Evolutionary conservation across 2,888 invertebrate species (phyloP), one percentile per base, ranked within the genome.

Genomic region (Synergus itoensis): DNA sequence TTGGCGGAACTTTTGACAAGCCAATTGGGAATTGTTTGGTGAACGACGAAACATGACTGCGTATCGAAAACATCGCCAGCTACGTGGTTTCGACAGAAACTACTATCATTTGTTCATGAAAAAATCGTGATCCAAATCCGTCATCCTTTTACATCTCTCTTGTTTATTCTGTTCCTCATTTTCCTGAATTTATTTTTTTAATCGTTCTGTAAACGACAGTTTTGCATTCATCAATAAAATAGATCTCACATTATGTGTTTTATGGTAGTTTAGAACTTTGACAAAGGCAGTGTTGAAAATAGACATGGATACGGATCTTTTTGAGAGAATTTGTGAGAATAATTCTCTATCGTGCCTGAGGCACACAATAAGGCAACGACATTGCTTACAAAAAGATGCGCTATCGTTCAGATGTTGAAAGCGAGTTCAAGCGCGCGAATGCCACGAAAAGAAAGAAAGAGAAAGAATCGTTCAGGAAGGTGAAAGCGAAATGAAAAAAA

Each of bases 11-110:
- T 90, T 90, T 90, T 91, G 90, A 91, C 90, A 90, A 87, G 89
- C 87, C 90, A 89, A 90, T 90, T 90, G 90, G 90, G 89, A 90
- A 90, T 90, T 89, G 89, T 89, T 89, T 89, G 88, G 88, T 90
- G 89, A 90, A 90, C 88, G 88, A 88, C 82, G 81, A 84, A 81
- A 83, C 57, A 82, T 83, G 83, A 78, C 80, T 53, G 84, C 78
- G 80, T 77, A 78, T 81, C 84, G 83, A 86, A 87, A 88, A 86
- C 75, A 64, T 48, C 36, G 76, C 40, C 36, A 36, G 16, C 12
- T 18, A 60, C 67, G 48, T 9, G 73, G 36, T 36, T 73, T 73
- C 36, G 12, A 53, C n/a, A 11, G 12, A 73, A 73, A 57, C 18
- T 73, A 73, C 73, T 16, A 73, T 73, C 73, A 73, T 73, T 73